phyloP scores from a whole-genome alignment of 2,888 invertebrate species.

The Argyra leucocephala region DNA sequence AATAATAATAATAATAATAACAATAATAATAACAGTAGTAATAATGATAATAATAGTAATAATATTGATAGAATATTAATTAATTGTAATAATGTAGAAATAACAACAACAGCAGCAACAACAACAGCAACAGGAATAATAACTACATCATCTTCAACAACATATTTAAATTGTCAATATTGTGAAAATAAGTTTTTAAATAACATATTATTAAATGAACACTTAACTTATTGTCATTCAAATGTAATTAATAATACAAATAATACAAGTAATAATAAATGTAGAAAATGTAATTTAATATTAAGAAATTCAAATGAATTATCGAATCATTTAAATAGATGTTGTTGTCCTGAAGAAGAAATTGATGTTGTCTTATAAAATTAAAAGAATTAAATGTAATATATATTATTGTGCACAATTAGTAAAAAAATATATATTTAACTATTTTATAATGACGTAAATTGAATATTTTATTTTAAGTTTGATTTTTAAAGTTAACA shows the following conservation, averaged over 20 bases:
- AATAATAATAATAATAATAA: too few species aligned
- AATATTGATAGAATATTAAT: too few species aligned
- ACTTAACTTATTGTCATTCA: not conserved
- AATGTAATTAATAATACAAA: not conserved
- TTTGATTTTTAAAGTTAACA: too few species aligned
- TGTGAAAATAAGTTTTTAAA: not conserved
- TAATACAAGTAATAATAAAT: not conserved
- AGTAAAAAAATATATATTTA: too few species aligned
- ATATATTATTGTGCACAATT: too few species aligned
- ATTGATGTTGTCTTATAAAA: not conserved
- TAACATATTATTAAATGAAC: not conserved
- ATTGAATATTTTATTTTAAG: too few species aligned
- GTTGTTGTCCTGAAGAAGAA: not conserved
- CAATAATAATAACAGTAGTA: too few species aligned
- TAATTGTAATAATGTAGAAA: too few species aligned
- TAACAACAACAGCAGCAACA: too few species aligned
- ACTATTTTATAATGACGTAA: too few species aligned
- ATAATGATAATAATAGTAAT: too few species aligned
- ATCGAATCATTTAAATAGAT: not conserved
- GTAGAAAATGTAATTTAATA: not conserved
- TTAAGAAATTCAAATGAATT: not conserved
- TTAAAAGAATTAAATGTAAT: not conserved
- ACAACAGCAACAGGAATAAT: too few species aligned
- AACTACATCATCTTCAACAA: not conserved
- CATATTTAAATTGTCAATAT: not conserved